Conservation (phyloP, 2,113 vertebrate genomes). For the Rhea americana region DNA sequence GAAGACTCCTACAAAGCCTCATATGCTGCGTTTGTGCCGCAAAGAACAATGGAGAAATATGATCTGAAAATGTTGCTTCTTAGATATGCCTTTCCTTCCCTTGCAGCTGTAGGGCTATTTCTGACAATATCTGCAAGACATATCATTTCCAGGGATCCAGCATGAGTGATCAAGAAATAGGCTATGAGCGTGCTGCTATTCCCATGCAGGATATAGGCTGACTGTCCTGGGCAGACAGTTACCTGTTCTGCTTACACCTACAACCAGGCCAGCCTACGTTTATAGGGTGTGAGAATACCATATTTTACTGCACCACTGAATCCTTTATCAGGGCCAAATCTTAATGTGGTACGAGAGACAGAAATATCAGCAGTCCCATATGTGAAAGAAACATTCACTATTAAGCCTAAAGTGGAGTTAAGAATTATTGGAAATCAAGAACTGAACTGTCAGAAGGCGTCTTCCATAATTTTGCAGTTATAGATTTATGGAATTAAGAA, state of each 20-base stretch:
- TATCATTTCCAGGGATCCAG: background rate
- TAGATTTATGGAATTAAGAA: too few relatives aligned
- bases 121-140: background rate
- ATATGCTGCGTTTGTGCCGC: rapidly evolving
- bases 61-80: background rate
- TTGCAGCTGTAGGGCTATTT: background rate
- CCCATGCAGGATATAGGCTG: background rate
- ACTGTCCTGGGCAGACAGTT: background rate
- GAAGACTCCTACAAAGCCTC: background rate
- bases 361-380: background rate
- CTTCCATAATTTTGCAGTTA: background rate
- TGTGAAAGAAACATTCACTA: background rate
- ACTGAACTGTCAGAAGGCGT: background rate
- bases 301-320: background rate
- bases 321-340: background rate
- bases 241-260: background rate
- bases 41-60: background rate
- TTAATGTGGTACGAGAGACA: background rate
- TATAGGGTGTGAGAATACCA: background rate
- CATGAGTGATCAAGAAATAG: background rate
- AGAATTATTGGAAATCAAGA: background rate
- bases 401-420: background rate
- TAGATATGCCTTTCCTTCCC: background rate
- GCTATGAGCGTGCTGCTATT: background rate
- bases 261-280: background rate